Base-by-base conservation (phyloP, 2,888 invertebrate genomes). In the Synergus laeviventris region DNA sequence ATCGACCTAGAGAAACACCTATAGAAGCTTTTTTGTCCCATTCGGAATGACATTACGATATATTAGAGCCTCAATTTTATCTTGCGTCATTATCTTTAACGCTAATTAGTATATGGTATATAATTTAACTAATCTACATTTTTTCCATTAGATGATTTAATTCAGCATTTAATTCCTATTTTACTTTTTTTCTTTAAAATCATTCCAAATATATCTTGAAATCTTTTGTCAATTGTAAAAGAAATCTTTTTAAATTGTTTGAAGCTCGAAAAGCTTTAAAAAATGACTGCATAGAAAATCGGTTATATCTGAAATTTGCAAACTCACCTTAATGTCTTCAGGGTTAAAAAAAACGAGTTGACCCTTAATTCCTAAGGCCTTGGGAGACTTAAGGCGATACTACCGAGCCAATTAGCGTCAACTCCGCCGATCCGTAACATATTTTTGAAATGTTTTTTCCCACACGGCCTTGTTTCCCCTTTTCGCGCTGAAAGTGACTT, bases 401-500 rank as follows among this genome's bases (percentile, higher is more conserved):
- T 64, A 42, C 42, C 21, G 21, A 64, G 64, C 64, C 64, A 64
- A 64, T 64, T 64, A 42, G 64, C 64, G 42, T 64, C 42, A 21
- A 4, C 21, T 39, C 39, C 12, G 39, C 39, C 64, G 42, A 64
- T 42, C 39, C 64, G 7, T 64, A 64, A 64, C 39, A 21, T 64
- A 64, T 64, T 64, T 64, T 24, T 39, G 21, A 42, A 64, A 64
- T 42, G 64, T 64, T 64, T 64, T 54, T 62, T 38, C 21, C 21
- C 42, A 64, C 64, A 64, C 18, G 42, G 18, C 39, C 64, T 64
- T 42, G 64, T 42, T 64, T 64, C 64, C 64, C 39, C 64, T 64
- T 64, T 64, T 64, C 64, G 64, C 64, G 64, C 64, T 64, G 64
- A 64, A 64, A 64, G 64, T 64, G 64, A 64, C 64, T 64, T 64